Percentiles rank a stretch among this genome's conserved stretches.
These are phyloP conservation scores for Scomber scombrus DNA, from an alignment of 2,113 vertebrate species.

Conservation along the genomic window DNA sequence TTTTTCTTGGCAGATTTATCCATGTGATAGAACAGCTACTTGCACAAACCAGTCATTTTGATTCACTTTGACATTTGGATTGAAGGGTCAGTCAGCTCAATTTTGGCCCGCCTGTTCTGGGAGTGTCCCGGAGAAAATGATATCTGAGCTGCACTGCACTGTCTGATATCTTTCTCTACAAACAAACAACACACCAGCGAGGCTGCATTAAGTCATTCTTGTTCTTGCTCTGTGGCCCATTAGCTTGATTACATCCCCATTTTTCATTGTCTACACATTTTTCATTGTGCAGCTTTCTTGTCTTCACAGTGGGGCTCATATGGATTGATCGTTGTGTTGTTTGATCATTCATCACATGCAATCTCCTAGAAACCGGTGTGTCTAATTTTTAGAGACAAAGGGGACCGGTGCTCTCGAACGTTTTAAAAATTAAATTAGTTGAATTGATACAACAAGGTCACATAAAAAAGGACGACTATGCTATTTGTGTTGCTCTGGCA, in stretches of 20 bases:
- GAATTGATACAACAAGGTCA: conserved; percentile 25
- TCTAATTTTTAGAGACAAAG: neutral
- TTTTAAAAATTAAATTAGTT: conserved; percentile 54
- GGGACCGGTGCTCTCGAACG: conserved; percentile 12
- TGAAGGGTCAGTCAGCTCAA: neutral
- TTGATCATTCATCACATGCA: conserved; percentile 36
- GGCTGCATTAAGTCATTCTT: conserved; percentile 9
- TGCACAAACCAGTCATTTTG: conserved; percentile 2
- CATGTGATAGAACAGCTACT: neutral
- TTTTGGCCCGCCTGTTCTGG: neutral
- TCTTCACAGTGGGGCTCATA: neutral
- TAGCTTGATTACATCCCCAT: conserved; percentile 63
- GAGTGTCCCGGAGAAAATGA: neutral
- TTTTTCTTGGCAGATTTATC: neutral
- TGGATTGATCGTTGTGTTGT: conserved; percentile 1
- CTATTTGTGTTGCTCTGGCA: conserved; percentile 16
- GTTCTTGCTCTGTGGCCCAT: conserved; percentile 46
- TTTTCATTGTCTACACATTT: conserved; percentile 58
- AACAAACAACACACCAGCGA: conserved; percentile 6
- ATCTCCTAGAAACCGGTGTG: neutral
- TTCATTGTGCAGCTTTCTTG: conserved; percentile 13
- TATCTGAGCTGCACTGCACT: conserved; percentile 5
- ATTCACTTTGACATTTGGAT: neutral
- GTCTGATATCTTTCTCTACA: conserved; percentile 1
- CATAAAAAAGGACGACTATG: neutral